Evolutionary conservation across 2,113 vertebrate species (phyloP), one percentile per base, ranked within the genome.

Genomic region (Callipepla californica): DNA sequence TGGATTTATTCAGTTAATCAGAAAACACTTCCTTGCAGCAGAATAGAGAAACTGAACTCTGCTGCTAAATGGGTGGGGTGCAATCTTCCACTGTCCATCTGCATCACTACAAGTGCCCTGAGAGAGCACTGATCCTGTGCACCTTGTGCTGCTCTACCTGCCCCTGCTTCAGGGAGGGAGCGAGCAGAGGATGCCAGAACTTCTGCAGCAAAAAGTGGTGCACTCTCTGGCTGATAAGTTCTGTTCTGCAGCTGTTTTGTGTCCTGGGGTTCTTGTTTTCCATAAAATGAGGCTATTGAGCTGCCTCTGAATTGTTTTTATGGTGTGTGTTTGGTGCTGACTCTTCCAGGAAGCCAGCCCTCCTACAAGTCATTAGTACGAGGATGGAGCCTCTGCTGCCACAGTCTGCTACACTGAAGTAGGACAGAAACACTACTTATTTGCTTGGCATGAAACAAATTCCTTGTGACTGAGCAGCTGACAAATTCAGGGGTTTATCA

Each of bases 151-250:
- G 26, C 51, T 68, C 69, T 90, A 32, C 91, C 72, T 57, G 75
- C 55, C 73, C 44, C 92, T 94, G 65, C 85, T 96, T 90, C 66
- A 17, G 32, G 57, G 59, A 84, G 26, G 42, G 67, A 8, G 9
- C 94, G 66, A 36, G 51, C 73, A 20, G 26, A 58, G 28, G 5
- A 30, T 47, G 14, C 34, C 53, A 84, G 78, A 59, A 66, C 72
- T 88, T 80, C 53, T 63, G 67, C 23, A 70, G 86, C 7, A 83
- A 93, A 87, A 36, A 83, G 92, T 19, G 13, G 26, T 89, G 38
- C 48, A 75, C 53, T 90, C 90, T 88, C 75, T 76, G 91, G 80
- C 26, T 81, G 73, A 80, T 89, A 57, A 62, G 74, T 91, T 96
- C 84, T 47, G 74, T 85, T 15, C 17, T 55, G 44, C 77, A 82